Conservation (phyloP, 2,888 invertebrate species). For the Phorcus lineatus region DNA sequence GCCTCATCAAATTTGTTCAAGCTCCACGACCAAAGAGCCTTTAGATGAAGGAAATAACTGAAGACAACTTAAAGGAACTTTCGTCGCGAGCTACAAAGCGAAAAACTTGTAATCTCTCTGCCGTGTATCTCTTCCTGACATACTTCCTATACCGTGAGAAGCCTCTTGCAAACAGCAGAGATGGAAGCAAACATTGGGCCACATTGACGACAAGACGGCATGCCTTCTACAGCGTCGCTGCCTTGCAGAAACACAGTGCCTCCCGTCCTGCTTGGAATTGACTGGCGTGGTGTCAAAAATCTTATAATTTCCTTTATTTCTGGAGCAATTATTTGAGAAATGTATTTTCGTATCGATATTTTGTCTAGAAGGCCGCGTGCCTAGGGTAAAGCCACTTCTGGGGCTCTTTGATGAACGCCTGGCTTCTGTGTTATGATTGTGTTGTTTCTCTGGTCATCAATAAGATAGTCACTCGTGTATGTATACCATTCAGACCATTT, state of each 20-base stretch:
- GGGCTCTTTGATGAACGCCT: background rate
- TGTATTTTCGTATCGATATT: conserved; percentile 16
- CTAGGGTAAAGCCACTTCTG: background rate
- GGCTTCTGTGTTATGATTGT: background rate
- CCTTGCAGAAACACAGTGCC: background rate
- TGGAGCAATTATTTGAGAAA: conserved; percentile 25
- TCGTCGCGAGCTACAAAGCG: conserved; percentile 36
- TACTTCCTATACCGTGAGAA: conserved; percentile 25
- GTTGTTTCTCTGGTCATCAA: background rate
- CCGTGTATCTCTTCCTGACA: conserved; percentile 31
- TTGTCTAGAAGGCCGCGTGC: background rate
- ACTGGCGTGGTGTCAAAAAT: conserved; percentile 35
- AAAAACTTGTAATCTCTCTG: conserved; percentile 33
- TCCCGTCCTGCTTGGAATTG: conserved; percentile 18
- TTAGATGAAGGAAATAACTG: conserved; percentile 32
- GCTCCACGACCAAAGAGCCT: conserved; percentile 12
- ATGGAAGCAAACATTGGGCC: conserved; percentile 17
- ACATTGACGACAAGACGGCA: background rate
- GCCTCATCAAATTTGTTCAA: conserved; percentile 24
- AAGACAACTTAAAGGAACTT: conserved; percentile 39
- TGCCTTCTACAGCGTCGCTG: background rate
- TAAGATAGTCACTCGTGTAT: background rate
- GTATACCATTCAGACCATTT: conserved; percentile 1
- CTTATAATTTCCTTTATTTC: conserved; percentile 35
- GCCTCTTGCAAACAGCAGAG: conserved; percentile 26